Percentiles rank a stretch among this genome's conserved stretches.
Conservation (phyloP, 2,113 vertebrate species). For the Terrapene triunguis region DNA sequence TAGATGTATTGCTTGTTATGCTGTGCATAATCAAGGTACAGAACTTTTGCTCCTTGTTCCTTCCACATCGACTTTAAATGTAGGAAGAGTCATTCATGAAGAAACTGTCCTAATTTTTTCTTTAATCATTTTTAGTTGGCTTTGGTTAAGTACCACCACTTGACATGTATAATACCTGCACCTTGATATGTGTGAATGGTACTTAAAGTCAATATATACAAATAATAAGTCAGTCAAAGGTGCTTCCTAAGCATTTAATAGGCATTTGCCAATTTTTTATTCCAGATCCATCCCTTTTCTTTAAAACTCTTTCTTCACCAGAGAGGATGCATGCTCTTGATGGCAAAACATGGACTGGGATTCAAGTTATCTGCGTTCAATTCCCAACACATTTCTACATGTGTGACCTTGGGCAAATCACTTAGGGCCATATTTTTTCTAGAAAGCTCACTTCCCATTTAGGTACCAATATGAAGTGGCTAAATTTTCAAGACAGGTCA, state of each 20-base stretch:
- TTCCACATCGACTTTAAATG: background rate
- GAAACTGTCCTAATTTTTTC: background rate
- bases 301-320: conserved; percentile 25
- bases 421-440: conserved; percentile 55
- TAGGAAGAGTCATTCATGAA: background rate
- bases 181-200: background rate
- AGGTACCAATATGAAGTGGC: conserved; percentile 45
- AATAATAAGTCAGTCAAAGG: background rate
- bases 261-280: background rate
- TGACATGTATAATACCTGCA: background rate
- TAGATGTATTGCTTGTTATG: background rate
- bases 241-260: too few relatives aligned
- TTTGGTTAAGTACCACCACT: background rate
- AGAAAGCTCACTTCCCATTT: conserved; percentile 57
- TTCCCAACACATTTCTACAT: conserved; percentile 52
- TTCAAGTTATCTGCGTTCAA: background rate
- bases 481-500: conserved; percentile 28
- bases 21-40: background rate
- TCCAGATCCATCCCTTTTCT: background rate
- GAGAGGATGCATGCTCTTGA: conserved; percentile 3
- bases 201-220: background rate
- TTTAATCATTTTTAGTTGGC: background rate
- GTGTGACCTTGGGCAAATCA: conserved; percentile 58
- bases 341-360: conserved; percentile 59
- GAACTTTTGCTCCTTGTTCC: background rate